Evolutionary conservation across 2,888 invertebrate genomes (phyloP), one percentile per base, ranked within the genome.

Genomic region (Cremastinae sp.): DNA sequence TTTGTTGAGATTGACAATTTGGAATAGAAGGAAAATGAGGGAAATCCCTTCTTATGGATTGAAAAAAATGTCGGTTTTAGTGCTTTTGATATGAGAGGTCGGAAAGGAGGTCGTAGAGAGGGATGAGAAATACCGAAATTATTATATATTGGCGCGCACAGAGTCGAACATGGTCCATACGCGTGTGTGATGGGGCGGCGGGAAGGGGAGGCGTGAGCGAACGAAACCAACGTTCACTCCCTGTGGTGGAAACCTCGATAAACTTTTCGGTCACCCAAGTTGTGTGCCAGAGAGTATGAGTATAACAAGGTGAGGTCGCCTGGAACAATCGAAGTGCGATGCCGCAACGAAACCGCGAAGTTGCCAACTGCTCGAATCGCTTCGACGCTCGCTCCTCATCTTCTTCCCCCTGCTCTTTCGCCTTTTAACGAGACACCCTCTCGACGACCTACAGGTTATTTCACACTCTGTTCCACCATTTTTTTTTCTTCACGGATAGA

Each of bases 281-380:
- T 76, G 69, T 59, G 56, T 54, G 22, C 8, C 28, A 34, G 12
- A 18, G 47, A 47, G 45, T 66, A 66, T 54, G 43, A 61, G 36
- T 80, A 79, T 86, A 86, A 86, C 85, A 84, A 85, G 84, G 83
- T 83, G 81, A 84, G 86, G 84, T 83, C 82, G 84, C 18, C 34
- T 83, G 82, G 85, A 86, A 87, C 87, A 87, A 87, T 85, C 83
- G 83, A 82, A 83, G 82, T 78, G 84, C 83, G 78, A 81, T 74
- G 70, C 85, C 86, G 82, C 84, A 84, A 85, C 84, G 84, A 84
- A 85, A 86, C 87, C 87, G 79, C 87, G 79, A 82, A 81, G 85
- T 85, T 85, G 84, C 85, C 84, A 87, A 86, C 85, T 81, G 84
- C 80, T 83, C 80, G 83, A 84, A 85, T 84, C 82, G 82, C 80